Evolutionary conservation across 2,888 invertebrate species (phyloP).

Genomic region (Hipparchia sbordonii): DNA sequence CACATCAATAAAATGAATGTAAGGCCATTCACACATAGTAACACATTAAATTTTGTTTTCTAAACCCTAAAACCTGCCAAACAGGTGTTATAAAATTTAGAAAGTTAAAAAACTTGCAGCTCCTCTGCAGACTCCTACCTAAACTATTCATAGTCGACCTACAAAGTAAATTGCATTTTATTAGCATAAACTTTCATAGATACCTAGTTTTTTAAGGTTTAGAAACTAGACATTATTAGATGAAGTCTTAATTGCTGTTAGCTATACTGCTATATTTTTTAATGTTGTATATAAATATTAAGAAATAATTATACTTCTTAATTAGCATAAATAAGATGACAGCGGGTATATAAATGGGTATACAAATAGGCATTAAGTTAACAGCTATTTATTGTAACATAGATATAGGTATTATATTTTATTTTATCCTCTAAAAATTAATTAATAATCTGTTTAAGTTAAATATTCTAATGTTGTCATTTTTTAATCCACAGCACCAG

Average conservation of each 20-base stretch:
- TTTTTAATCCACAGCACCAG: too few species aligned
- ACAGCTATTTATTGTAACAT: too few species aligned
- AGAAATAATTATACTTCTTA: too few species aligned
- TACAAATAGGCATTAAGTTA: too few species aligned
- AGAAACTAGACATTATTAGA: slow-evolving; percentile 33
- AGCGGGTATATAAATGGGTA: too few species aligned
- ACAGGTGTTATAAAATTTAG: slow-evolving; percentile 74
- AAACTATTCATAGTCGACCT: slow-evolving; percentile 68
- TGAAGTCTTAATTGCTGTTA: slow-evolving; percentile 4
- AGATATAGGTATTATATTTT: too few species aligned
- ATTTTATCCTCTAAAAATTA: too few species aligned
- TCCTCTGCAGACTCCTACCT: slow-evolving; percentile 67
- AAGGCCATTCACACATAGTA: slow-evolving; percentile 39
- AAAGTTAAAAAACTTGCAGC: slow-evolving; percentile 73
- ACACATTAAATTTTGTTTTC: slow-evolving; percentile 51
- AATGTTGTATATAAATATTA: background rate
- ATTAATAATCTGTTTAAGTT: too few species aligned
- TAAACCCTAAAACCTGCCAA: slow-evolving; percentile 76
- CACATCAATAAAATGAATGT: slow-evolving; percentile 17
- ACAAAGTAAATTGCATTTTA: slow-evolving; percentile 79
- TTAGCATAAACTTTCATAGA: slow-evolving; percentile 75
- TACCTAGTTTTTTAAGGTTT: slow-evolving; percentile 31
- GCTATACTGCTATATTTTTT: background rate
- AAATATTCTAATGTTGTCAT: too few species aligned
- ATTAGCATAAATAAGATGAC: too few species aligned